A percentile compares a stretch with the other conserved stretches of the same genome.
Evolutionary conservation across 1,140 invertebrate species (phyloP).

Genomic region (Drosophila pectinifera): DNA sequence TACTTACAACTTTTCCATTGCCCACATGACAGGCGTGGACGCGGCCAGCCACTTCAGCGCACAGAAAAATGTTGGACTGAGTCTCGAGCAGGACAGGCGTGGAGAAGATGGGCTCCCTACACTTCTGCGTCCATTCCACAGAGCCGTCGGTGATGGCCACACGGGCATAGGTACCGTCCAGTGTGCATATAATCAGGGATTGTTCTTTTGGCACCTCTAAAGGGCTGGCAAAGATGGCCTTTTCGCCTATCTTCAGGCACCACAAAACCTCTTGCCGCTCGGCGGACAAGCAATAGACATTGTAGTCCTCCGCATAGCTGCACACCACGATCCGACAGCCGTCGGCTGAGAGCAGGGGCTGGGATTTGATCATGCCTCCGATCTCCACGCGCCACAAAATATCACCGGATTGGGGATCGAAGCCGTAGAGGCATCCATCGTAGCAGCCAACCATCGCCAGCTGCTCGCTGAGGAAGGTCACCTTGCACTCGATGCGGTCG

Average conservation of each 20-base stretch:
- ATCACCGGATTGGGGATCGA: slow-evolving; percentile 83
- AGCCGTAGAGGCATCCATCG: slow-evolving; percentile 86
- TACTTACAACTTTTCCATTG: slow-evolving; percentile 61
- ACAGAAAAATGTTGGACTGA: slow-evolving; percentile 35
- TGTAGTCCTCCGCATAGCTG: slow-evolving; percentile 75
- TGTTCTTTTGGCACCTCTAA: slow-evolving; percentile 51
- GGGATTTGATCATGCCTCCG: slow-evolving; percentile 86
- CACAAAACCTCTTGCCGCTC: slow-evolving; percentile 60
- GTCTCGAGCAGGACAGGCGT: slow-evolving; percentile 61
- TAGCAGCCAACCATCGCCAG: slow-evolving; percentile 86
- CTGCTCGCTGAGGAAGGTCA: slow-evolving; percentile 70
- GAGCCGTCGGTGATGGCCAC: slow-evolving; percentile 59
- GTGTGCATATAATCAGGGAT: slow-evolving; percentile 60
- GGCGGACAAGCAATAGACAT: slow-evolving; percentile 70
- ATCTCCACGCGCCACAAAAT: slow-evolving; percentile 86
- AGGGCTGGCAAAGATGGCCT: slow-evolving; percentile 65
- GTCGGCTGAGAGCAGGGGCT: slow-evolving; percentile 59
- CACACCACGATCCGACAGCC: slow-evolving; percentile 60
- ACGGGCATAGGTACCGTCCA: slow-evolving; percentile 69
- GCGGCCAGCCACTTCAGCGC: slow-evolving; percentile 71
- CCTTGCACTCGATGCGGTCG: slow-evolving; percentile 87
- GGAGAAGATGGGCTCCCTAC: slow-evolving; percentile 71
- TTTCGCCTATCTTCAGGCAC: slow-evolving; percentile 64
- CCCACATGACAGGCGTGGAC: slow-evolving; percentile 64
- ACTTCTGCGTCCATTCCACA: slow-evolving; percentile 63